Base-by-base conservation (phyloP, 2,113 vertebrate genomes). In the Terrapene triunguis region DNA sequence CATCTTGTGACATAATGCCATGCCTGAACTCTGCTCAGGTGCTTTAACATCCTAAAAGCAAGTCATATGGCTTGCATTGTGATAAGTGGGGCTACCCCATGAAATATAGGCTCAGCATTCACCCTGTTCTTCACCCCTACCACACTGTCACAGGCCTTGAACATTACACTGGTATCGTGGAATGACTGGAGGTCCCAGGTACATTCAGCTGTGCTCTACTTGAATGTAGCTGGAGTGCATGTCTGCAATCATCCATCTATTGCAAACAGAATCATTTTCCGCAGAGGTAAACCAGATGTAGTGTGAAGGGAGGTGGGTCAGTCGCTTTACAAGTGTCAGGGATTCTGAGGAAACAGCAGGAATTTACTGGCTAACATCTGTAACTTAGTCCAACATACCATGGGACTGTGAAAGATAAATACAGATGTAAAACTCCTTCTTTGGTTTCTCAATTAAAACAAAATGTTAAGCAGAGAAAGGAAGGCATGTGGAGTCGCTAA, bases 351-450 rank as follows among this genome's bases (percentile, higher is more conserved):
- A 95, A 95, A 91, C 82, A 95, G 92, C 90, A 92, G 90, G 85
- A 95, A 92, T 96, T 96, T 97, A 94, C 96, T 97, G 95, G 96
- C 94, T 97, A 96, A 97, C 95, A 81, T 92, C 0, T 2, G 19
- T 92, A 88, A 83, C 96, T 81, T 82, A 82, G 12, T 32, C n/a
- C 65, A 72, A 19, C 65, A 38, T 72, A 72, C n/a, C 65, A 38
- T 10, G n/a, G 35, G 88, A 13, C 90, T 91, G 74, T 96, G 91
- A 83, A 94, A 94, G 96, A 97, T 92, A 94, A 96, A 90, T 59
- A 84, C 4, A 4, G 79, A 92, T 90, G 95, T 95, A 89, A 96
- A 96, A 78, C 93, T 47, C 74, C 38, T 78, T 27, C 93, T 94
- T 93, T 89, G 93, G 81, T 51, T 97, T 95, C 96, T 95, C 92